Evolutionary conservation across 2,797 vertebrate species (phyloP).

Genomic region (Pteropus rufus): DNA sequence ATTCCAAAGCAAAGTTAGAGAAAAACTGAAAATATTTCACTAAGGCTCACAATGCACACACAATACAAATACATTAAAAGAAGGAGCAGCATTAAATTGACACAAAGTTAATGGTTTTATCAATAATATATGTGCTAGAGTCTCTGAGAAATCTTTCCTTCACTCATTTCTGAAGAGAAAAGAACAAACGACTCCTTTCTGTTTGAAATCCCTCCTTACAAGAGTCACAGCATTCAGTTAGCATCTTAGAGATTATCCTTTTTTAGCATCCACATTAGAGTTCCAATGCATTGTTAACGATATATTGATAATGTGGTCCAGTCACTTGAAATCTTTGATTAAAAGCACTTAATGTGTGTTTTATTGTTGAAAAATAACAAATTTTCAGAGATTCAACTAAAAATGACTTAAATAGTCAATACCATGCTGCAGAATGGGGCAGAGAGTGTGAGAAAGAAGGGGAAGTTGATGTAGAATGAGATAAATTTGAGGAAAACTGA

Average conservation of each 20-base stretch:
- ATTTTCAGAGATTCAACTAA: background rate
- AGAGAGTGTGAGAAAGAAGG: background rate
- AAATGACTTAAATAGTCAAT: background rate
- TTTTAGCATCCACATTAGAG: background rate
- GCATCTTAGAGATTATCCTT: background rate
- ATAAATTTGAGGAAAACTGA: slow-evolving; percentile 24
- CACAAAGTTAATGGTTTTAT: background rate
- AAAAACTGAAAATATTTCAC: background rate
- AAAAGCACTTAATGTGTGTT: background rate
- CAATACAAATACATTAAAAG: background rate
- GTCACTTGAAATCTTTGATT: background rate
- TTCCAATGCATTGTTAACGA: background rate
- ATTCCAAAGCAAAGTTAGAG: background rate
- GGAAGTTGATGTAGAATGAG: background rate
- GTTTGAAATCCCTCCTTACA: background rate
- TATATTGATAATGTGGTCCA: background rate
- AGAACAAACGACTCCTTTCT: background rate
- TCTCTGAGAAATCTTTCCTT: background rate
- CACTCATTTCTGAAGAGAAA: background rate
- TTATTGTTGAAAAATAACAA: background rate
- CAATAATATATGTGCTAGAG: background rate
- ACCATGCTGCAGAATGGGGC: background rate
- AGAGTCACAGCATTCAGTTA: background rate
- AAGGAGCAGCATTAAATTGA: background rate
- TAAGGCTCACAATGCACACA: background rate